Conservation (phyloP, 2,113 vertebrate species). For the Pica pica region DNA sequence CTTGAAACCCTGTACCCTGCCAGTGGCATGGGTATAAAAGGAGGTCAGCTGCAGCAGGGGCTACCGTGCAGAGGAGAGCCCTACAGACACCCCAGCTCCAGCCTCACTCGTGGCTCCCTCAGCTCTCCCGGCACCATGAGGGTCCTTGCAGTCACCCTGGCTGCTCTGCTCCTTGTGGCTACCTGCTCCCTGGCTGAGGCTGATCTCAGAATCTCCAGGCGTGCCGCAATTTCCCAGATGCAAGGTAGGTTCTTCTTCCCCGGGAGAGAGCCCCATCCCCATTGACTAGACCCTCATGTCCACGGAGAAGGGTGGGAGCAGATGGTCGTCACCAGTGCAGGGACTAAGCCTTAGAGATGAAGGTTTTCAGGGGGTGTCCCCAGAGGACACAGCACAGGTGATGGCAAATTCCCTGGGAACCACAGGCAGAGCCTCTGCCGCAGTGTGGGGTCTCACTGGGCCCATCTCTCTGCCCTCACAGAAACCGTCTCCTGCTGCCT, state of each 20-base stretch:
- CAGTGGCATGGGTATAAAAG: background rate
- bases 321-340: background rate
- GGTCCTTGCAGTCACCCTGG: background rate
- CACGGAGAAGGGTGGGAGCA: background rate
- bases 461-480: background rate
- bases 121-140: background rate
- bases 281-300: background rate
- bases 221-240: rapidly evolving
- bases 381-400: background rate
- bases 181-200: background rate
- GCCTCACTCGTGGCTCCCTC: rapidly evolving
- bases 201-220: rapidly evolving
- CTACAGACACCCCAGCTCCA: background rate
- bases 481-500: rapidly evolving
- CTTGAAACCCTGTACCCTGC: background rate
- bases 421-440: background rate
- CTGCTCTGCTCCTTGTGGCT: background rate
- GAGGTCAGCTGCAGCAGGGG: background rate
- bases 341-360: background rate
- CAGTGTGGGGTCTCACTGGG: background rate
- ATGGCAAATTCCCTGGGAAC: background rate
- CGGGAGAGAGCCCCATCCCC: rapidly evolving
- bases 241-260: background rate
- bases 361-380: background rate
- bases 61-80: rapidly evolving